Percentiles rank a stretch among this genome's conserved stretches.
Evolutionary conservation across 2,888 invertebrate species (phyloP).

Genomic region (Drepana falcataria): DNA sequence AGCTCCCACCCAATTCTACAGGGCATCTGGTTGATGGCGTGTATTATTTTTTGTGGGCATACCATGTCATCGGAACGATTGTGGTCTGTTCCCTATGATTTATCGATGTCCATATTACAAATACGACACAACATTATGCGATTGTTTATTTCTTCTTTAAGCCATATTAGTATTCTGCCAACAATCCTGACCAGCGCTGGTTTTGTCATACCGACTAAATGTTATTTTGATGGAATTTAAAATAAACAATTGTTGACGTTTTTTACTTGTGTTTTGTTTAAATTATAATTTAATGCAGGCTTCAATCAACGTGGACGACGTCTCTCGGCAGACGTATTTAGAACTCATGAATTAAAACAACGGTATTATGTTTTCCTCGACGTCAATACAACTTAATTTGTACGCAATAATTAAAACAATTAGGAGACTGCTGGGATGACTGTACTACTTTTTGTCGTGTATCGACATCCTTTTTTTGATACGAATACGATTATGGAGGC

Average conservation of each 20-base stretch:
- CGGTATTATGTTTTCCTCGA: constrained; percentile 49
- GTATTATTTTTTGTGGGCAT: constrained; percentile 75
- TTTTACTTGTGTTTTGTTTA: constrained; percentile 53
- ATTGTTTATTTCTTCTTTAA: constrained; percentile 77
- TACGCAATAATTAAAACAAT: constrained; percentile 62
- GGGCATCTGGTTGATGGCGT: constrained; percentile 72
- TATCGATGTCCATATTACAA: constrained; percentile 77
- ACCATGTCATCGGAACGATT: constrained; percentile 77
- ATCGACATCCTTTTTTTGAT: constrained; percentile 16
- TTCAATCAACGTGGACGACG: constrained; percentile 60
- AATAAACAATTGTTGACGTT: constrained; percentile 67
- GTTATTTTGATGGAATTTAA: constrained; percentile 77
- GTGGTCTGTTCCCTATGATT: constrained; percentile 77
- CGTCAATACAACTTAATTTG: constrained; percentile 67
- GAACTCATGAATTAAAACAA: constrained; percentile 69
- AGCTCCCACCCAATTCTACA: constrained; percentile 72
- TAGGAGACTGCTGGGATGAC: constrained; percentile 25
- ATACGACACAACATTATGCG: constrained; percentile 76
- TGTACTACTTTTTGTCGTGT: constrained; percentile 20
- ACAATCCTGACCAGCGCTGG: constrained; percentile 70
- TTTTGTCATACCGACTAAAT: constrained; percentile 78
- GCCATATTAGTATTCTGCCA: constrained; percentile 76
- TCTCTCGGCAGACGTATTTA: constrained; percentile 50
- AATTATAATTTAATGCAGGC: constrained; percentile 63
- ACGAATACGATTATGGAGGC: constrained; percentile 2